Conservation (phyloP, 2,113 vertebrate species). For the Centropus bengalensis region DNA sequence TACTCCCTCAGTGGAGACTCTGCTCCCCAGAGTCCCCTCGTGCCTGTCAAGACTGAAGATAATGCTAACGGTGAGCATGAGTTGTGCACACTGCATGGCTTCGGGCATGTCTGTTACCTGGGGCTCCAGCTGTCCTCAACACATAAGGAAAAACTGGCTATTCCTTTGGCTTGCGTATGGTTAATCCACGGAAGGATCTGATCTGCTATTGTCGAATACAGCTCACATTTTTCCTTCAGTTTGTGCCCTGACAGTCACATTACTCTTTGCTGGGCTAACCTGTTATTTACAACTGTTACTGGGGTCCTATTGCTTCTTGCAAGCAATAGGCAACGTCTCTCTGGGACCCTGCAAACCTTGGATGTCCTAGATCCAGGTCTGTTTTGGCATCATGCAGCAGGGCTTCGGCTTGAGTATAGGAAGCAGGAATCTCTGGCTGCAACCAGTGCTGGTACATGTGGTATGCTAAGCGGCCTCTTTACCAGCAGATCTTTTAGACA, state of each 20-base stretch:
- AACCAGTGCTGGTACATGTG: constrained; percentile 36
- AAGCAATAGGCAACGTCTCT: background rate
- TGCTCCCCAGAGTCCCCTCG: constrained; percentile 94
- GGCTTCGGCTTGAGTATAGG: constrained; percentile 39
- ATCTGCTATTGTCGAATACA: background rate
- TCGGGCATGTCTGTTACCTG: background rate
- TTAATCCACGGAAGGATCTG: background rate
- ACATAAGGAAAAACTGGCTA: background rate
- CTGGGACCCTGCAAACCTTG: constrained; percentile 27
- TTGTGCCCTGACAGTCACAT: background rate
- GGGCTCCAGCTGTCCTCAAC: background rate
- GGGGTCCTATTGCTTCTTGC: background rate
- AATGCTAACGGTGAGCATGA: constrained; percentile 82
- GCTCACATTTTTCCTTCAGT: constrained; percentile 7
- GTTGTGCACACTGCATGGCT: background rate
- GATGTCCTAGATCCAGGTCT: constrained; percentile 27
- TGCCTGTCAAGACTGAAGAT: constrained; percentile 94
- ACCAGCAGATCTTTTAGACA: constrained; percentile 51
- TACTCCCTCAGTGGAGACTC: constrained; percentile 97
- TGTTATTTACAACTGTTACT: background rate
- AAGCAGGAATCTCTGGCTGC: constrained; percentile 48
- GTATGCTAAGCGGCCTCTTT: constrained; percentile 59
- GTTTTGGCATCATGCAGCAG: constrained; percentile 31
- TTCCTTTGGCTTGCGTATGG: background rate
- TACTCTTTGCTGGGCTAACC: background rate